Conservation (phyloP, 2,888 invertebrate species). For the Ornithoptera priamus region DNA sequence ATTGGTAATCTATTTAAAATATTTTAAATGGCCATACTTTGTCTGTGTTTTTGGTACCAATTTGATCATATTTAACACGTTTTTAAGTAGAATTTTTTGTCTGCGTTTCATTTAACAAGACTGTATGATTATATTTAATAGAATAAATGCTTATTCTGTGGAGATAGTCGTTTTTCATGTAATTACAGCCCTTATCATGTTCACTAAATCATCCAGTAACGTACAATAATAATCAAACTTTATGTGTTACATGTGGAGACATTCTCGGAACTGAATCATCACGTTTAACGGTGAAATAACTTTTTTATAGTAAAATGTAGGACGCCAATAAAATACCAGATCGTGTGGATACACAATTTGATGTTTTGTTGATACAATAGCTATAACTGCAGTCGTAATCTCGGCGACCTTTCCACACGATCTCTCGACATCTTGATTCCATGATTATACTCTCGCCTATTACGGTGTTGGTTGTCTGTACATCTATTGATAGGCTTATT, state of each 20-base stretch:
- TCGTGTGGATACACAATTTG: constrained; percentile 2
- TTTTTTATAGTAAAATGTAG: not conserved
- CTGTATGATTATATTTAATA: too few species aligned
- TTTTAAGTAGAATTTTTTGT: too few species aligned
- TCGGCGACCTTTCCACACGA: constrained; percentile 28
- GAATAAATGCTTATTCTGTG: too few species aligned
- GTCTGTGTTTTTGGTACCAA: not conserved
- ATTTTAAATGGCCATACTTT: constrained; percentile 3
- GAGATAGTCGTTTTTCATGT: too few species aligned
- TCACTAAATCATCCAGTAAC: not conserved
- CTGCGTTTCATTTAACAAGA: too few species aligned
- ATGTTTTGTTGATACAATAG: constrained; percentile 19
- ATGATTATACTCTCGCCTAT: constrained; percentile 25
- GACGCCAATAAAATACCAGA: not conserved
- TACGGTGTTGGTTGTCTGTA: constrained; percentile 16
- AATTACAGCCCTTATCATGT: not conserved
- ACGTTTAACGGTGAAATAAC: not conserved
- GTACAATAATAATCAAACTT: not conserved
- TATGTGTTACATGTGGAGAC: not conserved
- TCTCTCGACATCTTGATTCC: constrained; percentile 26
- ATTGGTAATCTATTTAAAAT: not conserved
- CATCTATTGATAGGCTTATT: constrained; percentile 24
- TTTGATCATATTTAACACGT: too few species aligned
- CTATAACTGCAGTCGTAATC: constrained; percentile 13
- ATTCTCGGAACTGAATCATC: constrained; percentile 1